Evolutionary conservation across 2,113 vertebrate genomes (phyloP).

Genomic region (Eclectus roratus): DNA sequence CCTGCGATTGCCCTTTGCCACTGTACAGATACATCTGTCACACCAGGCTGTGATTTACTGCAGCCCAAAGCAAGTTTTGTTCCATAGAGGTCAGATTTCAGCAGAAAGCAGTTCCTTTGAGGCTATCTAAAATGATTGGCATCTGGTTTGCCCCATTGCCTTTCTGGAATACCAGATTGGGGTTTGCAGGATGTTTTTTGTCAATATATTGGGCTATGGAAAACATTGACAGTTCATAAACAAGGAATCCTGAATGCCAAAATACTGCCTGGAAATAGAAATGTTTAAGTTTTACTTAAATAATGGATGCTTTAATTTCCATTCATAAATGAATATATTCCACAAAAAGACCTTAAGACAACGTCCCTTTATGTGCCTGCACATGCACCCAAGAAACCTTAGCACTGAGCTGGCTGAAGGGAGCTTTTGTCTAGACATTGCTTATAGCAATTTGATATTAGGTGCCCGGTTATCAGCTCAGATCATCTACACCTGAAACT

Average conservation of each 20-base stretch:
- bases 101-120: not conserved
- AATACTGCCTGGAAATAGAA: not conserved
- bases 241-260: not conserved
- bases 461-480: not conserved
- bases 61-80: not conserved
- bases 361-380: not conserved
- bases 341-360: not conserved
- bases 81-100: not conserved
- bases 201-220: not conserved
- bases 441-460: not conserved
- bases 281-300: not conserved
- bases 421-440: not conserved
- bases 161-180: not conserved
- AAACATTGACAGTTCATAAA: not conserved
- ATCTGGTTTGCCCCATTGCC: not conserved
- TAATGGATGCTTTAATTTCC: not conserved
- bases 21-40: fast-evolving
- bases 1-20: not conserved
- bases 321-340: not conserved
- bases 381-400: not conserved
- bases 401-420: not conserved
- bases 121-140: not conserved
- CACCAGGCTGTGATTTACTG: not conserved
- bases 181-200: not conserved
- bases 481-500: conserved; percentile 31